Percentiles rank a stretch among this genome's conserved stretches.
Evolutionary conservation across 2,888 invertebrate genomes (phyloP).

Genomic region (Caenorhabditis japonica): DNA sequence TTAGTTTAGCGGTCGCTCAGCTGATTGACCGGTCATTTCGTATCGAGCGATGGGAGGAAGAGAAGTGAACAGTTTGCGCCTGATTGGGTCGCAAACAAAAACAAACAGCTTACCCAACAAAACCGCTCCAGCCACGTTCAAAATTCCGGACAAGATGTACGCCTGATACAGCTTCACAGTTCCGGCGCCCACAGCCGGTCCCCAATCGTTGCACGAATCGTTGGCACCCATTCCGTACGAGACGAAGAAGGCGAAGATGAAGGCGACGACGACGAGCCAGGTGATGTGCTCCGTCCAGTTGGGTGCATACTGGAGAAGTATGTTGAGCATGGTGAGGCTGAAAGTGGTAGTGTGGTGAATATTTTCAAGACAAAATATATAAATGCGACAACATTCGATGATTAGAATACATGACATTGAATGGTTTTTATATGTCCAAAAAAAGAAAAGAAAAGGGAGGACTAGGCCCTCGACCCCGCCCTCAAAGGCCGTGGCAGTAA

Average conservation of each 20-base stretch:
- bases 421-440: too few relatives aligned
- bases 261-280: conserved; percentile 65
- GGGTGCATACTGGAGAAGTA: conserved; percentile 56
- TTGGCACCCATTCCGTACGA: conserved; percentile 68
- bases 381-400: too few relatives aligned
- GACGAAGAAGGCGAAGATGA: conserved; percentile 65
- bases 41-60: too few relatives aligned
- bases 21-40: conserved; percentile 48
- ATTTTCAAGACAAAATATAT: too few relatives aligned
- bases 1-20: too few relatives aligned
- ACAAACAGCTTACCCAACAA: conserved; percentile 82
- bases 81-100: too few relatives aligned
- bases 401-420: too few relatives aligned
- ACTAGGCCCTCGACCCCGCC: conserved; percentile 2
- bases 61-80: too few relatives aligned
- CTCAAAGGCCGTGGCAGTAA: conserved; percentile 2
- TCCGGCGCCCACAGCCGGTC: conserved; percentile 66
- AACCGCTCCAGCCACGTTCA: conserved; percentile 94
- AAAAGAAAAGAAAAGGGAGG: too few relatives aligned
- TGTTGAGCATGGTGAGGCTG: conserved; percentile 53
- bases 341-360: conserved; percentile 3
- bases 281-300: conserved; percentile 57
- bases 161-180: conserved; percentile 81
- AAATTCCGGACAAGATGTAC: conserved; percentile 93
- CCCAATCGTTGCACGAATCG: conserved; percentile 69